Evolutionary conservation across 1,140 invertebrate species (phyloP).

Genomic region (Ooceraea biroi): DNA sequence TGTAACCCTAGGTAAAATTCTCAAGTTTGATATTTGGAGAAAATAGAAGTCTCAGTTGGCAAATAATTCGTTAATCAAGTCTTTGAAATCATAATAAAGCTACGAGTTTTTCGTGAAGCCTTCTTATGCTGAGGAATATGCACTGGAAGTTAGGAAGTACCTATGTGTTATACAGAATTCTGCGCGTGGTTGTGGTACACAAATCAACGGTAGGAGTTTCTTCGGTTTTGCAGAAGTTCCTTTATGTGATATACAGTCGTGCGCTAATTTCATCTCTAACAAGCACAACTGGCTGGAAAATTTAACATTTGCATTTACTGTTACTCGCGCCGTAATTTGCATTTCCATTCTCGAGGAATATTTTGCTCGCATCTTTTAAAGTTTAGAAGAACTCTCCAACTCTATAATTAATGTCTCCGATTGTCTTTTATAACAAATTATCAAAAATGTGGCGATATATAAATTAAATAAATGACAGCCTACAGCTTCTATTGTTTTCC

Average conservation of each 20-base stretch:
- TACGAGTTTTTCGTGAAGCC: conserved; percentile 38
- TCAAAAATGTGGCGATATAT: background rate
- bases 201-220: conserved; percentile 55
- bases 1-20: too few species aligned
- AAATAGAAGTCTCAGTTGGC: background rate
- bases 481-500: background rate
- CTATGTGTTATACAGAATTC: conserved; percentile 42
- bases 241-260: conserved; percentile 30
- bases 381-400: background rate
- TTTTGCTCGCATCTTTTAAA: conserved; percentile 25
- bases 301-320: conserved; percentile 23
- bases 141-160: conserved; percentile 25
- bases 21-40: too few species aligned
- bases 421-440: conserved; percentile 13
- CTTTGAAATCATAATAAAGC: conserved; percentile 40
- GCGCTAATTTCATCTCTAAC: conserved; percentile 46
- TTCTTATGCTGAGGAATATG: conserved; percentile 35
- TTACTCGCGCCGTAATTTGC: conserved; percentile 6
- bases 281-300: conserved; percentile 45
- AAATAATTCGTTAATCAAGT: conserved; percentile 48
- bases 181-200: conserved; percentile 37
- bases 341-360: conserved; percentile 31
- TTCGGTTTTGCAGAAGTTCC: conserved; percentile 43
- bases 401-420: conserved; percentile 34
- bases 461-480: conserved; percentile 6